Evolutionary conservation across 1,140 invertebrate species (phyloP), one percentile per base, ranked within the genome.

Genomic region (Drosophila ananassae): DNA sequence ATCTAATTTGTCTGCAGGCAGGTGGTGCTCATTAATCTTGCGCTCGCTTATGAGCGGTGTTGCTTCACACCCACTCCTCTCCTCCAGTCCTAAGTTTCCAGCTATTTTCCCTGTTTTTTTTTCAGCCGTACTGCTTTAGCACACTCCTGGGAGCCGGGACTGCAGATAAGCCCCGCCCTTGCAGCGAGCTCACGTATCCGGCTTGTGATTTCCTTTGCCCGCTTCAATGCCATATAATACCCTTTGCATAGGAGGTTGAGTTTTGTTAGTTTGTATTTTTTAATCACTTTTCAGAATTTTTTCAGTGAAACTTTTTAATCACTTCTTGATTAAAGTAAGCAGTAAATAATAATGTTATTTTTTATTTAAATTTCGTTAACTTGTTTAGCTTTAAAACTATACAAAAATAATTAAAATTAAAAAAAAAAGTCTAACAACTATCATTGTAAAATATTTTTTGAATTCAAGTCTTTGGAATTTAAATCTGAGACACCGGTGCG

Each of bases 1-100:
- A 77, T 73, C 71, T 84, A 89, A 89, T 89, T 90, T 89, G 80
- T 89, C 85, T 73, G 80, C 67, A 68, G 61, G 85, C 83, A 89
- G 85, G 83, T 90, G 83, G 62, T 60, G 63, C 84, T 89, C 83
- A 89, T 89, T 89, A 84, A 84, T 89, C 84, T 89, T 89, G 48
- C 57, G 66, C 76, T 62, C 60, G 79, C 83, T 69, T 81, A 74
- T 57, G 58, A 69, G 68, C 48, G 53, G 51, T n/a, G 32, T 41
- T 13, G 32, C 10, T 34, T 10, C 56, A 25, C 10, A 2, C 4
- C 34, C 12, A 10, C 8, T 8, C 21, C 59, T 41, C 10, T 25
- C 47, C 30, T 53, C 55, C 30, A 13, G 37, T 12, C 34, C 34
- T 37, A 4, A 13, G 2, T 41, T 41, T 4, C 39, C n/a, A 44